A percentile compares a stretch with the other conserved stretches of the same genome.
Evolutionary conservation across 2,113 vertebrate species (phyloP).

Genomic region (Psittacula cyanocephala): DNA sequence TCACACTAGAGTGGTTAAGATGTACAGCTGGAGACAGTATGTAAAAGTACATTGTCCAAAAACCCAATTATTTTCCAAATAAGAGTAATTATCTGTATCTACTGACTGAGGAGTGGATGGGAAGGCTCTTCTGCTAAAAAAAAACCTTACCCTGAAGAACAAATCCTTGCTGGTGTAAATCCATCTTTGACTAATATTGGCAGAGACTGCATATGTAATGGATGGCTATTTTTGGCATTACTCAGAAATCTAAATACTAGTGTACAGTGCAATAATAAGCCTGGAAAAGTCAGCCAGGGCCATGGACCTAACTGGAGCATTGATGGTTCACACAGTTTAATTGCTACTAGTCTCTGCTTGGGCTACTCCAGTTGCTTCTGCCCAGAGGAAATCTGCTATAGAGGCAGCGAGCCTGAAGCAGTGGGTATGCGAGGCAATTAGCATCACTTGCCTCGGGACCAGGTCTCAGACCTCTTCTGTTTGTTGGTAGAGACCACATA

Average conservation of each 20-base stretch:
- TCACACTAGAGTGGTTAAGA: background rate
- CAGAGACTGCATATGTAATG: background rate
- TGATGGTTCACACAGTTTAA: background rate
- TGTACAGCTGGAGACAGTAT: background rate
- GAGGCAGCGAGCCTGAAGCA: background rate
- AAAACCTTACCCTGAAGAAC: background rate
- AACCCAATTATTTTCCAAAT: background rate
- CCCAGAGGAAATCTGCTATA: background rate
- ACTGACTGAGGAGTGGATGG: background rate
- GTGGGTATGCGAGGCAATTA: fast-evolving
- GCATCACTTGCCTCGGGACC: background rate
- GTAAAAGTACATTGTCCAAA: background rate
- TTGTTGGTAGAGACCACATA: background rate
- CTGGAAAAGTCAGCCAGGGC: background rate
- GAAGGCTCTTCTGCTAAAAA: background rate
- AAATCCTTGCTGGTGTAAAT: background rate
- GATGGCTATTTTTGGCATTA: background rate
- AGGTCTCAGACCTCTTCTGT: background rate
- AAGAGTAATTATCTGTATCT: background rate
- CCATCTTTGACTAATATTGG: background rate
- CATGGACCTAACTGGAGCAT: background rate
- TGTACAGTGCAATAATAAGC: background rate
- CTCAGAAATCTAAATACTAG: background rate
- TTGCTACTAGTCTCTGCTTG: background rate
- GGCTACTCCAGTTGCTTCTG: background rate